phyloP scores from a whole-genome alignment of 2,888 invertebrate genomes.

The Athalia circularis region DNA sequence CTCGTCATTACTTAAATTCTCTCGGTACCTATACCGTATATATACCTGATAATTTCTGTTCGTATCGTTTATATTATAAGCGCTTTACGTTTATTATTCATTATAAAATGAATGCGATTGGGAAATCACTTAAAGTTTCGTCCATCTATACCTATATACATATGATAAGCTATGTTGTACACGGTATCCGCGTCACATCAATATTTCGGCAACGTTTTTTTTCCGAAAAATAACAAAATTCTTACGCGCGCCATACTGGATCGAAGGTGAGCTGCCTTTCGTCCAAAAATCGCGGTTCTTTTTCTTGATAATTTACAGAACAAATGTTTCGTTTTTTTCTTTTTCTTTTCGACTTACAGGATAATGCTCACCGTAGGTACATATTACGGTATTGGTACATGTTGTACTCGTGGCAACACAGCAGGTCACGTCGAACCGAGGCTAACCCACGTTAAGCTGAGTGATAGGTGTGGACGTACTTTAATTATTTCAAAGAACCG shows the following conservation, averaged over 20 bases:
- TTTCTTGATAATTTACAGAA: too few relatives aligned
- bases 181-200: too few relatives aligned
- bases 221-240: too few relatives aligned
- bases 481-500: conserved; percentile 48
- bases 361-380: too few relatives aligned
- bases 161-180: too few relatives aligned
- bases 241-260: too few relatives aligned
- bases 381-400: background rate
- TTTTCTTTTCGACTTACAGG: too few relatives aligned
- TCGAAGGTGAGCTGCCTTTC: too few relatives aligned
- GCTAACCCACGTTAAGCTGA: conserved; percentile 46
- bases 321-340: too few relatives aligned
- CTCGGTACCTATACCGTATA: background rate
- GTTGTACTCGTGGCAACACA: conserved; percentile 12
- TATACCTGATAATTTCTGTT: conserved; percentile 9
- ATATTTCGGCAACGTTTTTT: too few relatives aligned
- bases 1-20: conserved; percentile 21
- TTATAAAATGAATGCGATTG: background rate
- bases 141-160: too few relatives aligned
- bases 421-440: conserved; percentile 45
- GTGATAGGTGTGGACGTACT: conserved; percentile 48
- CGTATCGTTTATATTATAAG: background rate
- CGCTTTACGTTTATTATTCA: background rate
- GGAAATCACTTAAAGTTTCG: background rate
- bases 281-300: too few relatives aligned